Evolutionary conservation across 2,888 invertebrate genomes (phyloP).

Genomic region (Drosophila formosana): DNA sequence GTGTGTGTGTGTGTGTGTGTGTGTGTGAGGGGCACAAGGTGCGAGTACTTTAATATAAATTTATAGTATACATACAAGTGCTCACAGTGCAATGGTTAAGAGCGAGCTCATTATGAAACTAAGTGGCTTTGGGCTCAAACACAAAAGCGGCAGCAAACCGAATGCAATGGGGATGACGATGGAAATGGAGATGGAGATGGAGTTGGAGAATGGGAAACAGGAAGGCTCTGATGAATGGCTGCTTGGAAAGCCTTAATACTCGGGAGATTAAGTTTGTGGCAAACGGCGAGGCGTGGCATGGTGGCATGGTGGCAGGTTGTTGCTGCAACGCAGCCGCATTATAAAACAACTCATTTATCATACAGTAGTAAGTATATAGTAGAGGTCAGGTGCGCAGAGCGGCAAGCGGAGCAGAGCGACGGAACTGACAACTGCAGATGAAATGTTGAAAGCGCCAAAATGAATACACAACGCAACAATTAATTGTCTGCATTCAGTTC

Average conservation of each 20-base stretch:
- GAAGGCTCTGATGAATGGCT: constrained; percentile 54
- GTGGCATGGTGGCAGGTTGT: constrained; percentile 35
- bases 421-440: constrained; percentile 79
- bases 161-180: constrained; percentile 42
- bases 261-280: constrained; percentile 63
- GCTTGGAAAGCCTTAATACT: constrained; percentile 52
- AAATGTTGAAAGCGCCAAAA: constrained; percentile 79
- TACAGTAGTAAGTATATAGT: constrained; percentile 42
- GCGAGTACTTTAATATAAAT: constrained; percentile 12
- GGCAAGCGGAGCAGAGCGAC: neutral
- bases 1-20: neutral
- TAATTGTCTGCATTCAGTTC: constrained; percentile 69
- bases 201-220: neutral
- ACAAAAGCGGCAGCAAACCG: constrained; percentile 19
- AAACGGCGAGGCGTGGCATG: constrained; percentile 2
- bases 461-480: constrained; percentile 78
- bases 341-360: constrained; percentile 76
- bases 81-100: constrained; percentile 14
- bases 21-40: neutral
- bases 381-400: neutral
- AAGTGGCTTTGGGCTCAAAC: constrained; percentile 51
- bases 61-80: constrained; percentile 8
- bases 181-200: neutral
- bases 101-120: constrained; percentile 55
- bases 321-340: constrained; percentile 63